Base-by-base conservation (phyloP, 2,113 vertebrate species). In the Pseudopodoces humilis region DNA sequence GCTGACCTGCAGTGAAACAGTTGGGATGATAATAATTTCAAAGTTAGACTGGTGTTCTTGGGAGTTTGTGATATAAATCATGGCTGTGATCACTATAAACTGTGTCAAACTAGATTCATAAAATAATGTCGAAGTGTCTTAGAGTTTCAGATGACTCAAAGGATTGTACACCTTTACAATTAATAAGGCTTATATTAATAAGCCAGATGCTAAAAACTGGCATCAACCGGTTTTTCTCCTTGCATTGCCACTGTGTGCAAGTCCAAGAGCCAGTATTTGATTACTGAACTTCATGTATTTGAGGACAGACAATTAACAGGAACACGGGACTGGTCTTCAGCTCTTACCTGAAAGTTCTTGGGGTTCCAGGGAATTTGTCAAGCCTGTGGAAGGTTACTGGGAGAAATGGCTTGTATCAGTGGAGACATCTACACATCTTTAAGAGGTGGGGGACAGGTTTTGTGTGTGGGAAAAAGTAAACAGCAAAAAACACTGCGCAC, bases 1-100 rank as follows among this genome's bases (percentile, higher is more conserved):
- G 19, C 56, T 88, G 85, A 88, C 90, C 78, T 88, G 64, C 72
- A 70, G 11, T 85, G 47, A 63, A 92, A 62, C 64, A 60, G 37
- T 52, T 2, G 2, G 67, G 67, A 59, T 63, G 39, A 67, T 65
- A 88, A 74, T 77, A 39, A 58, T 88, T 85, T 92, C 83, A 16
- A 86, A 91, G 39, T 88, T 33, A 63, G 33, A 43, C 31, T 58
- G 62, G 30, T 56, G 37, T 90, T 90, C 75, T 87, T 55, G 55
- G 18, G 81, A 62, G 7, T 79, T 76, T 77, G 41, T 53, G 43
- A 9, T 69, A 13, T 65, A 76, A 87, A 87, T 92, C 43, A 43
- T 33, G 37, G 35, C 59, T 2, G 1, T 44, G 70, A 74, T 76
- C 63, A 31, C 56, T 63, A 60, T 31, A 87, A 89, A 63, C n/a